phyloP scores from a whole-genome alignment of 1,140 invertebrate species.

The Reticulitermes speratus region DNA sequence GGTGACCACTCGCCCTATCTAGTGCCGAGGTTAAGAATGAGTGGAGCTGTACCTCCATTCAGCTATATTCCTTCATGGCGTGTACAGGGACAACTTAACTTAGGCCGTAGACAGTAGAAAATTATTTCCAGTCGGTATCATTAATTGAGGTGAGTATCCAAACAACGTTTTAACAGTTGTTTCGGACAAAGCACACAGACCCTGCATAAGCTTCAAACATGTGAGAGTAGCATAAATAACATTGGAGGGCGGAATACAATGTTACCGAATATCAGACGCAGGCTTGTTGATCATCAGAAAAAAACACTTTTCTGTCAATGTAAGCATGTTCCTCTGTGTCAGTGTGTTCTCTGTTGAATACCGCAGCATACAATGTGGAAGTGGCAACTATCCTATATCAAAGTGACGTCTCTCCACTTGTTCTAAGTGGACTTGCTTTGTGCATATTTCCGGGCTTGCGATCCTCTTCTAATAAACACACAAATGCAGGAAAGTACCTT shows the following conservation, averaged over 20 bases:
- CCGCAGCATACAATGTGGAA: background rate
- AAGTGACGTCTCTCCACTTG: background rate
- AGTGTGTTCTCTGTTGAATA: too few species aligned
- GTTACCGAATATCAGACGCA: slow-evolving; percentile 4
- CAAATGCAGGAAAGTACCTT: too few species aligned
- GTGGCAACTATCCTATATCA: background rate
- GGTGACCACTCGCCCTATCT: too few species aligned
- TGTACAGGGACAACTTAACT: too few species aligned
- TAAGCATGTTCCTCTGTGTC: too few species aligned
- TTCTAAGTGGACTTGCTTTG: background rate
- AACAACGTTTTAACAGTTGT: background rate
- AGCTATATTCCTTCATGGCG: too few species aligned
- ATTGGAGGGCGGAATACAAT: background rate
- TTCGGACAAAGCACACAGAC: background rate
- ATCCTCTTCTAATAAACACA: background rate
- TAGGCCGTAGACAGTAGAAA: background rate
- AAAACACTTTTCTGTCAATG: background rate
- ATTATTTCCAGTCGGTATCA: background rate
- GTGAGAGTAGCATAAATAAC: background rate
- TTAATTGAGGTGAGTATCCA: too few species aligned
- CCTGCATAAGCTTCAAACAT: background rate
- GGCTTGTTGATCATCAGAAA: background rate
- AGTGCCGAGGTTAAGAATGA: too few species aligned
- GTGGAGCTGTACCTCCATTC: too few species aligned
- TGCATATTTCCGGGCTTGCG: background rate